Percentiles rank a stretch among this genome's conserved stretches.
Evolutionary conservation across 2,113 vertebrate genomes (phyloP).

Genomic region (Brachyistius frenatus): DNA sequence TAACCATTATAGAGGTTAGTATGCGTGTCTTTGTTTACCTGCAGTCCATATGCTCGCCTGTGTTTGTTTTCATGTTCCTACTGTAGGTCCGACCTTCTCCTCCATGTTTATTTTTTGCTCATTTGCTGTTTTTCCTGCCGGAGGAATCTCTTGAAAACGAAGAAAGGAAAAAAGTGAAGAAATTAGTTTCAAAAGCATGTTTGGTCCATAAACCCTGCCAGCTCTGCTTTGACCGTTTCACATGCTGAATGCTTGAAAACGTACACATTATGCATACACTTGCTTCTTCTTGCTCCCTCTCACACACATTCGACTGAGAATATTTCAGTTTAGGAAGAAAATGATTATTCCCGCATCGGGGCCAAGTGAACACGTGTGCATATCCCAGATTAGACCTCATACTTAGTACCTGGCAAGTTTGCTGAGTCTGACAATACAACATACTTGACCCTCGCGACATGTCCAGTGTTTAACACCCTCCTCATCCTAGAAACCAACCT

Average conservation of each 20-base stretch:
- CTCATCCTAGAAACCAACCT: slow-evolving; percentile 53
- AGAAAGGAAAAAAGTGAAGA: not conserved
- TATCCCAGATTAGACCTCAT: slow-evolving; percentile 10
- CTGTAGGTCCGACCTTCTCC: slow-evolving; percentile 32
- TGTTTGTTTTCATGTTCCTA: not conserved
- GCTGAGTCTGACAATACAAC: slow-evolving; percentile 39
- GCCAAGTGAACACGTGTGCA: slow-evolving; percentile 43
- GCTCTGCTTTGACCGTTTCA: not conserved
- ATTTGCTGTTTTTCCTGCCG: slow-evolving; percentile 72
- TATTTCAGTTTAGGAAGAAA: not conserved
- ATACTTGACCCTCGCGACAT: slow-evolving; percentile 45
- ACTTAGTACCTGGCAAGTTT: slow-evolving; percentile 49
- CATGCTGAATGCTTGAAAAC: slow-evolving; percentile 6
- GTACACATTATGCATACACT: slow-evolving; percentile 22
- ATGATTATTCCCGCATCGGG: slow-evolving; percentile 9
- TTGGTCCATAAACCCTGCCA: too few species aligned
- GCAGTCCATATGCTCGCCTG: not conserved
- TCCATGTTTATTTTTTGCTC: slow-evolving; percentile 64
- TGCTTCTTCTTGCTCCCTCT: slow-evolving; percentile 11
- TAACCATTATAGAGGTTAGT: not conserved
- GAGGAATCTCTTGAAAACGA: slow-evolving; percentile 57
- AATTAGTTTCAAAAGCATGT: too few species aligned
- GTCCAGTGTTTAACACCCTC: slow-evolving; percentile 50
- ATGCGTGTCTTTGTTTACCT: not conserved
- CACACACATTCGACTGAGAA: slow-evolving; percentile 25